Percentiles rank a stretch among this genome's conserved stretches.
phyloP scores from a whole-genome alignment of 2,888 invertebrate species.

The Periphyllus acericola region DNA sequence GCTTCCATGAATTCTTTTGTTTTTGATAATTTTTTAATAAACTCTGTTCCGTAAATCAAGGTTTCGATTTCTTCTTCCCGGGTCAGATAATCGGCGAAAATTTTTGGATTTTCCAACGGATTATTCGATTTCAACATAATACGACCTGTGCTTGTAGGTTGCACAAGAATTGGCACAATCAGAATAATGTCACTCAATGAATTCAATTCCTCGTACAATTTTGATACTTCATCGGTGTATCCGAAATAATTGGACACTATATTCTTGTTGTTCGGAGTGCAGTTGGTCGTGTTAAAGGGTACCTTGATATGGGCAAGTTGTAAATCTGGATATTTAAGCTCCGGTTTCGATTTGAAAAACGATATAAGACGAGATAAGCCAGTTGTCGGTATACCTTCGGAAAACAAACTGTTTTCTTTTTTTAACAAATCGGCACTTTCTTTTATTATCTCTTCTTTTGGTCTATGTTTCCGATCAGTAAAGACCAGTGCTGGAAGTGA shows the following conservation, averaged over 20 bases:
- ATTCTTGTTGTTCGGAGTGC: conserved; percentile 59
- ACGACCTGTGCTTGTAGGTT: conserved; percentile 66
- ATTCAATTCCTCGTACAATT: conserved; percentile 54
- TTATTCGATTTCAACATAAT: conserved; percentile 4
- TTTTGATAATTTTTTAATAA: conserved; percentile 63
- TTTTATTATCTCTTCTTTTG: background rate
- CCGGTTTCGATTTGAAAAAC: conserved; percentile 17
- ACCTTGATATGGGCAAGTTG: conserved; percentile 17
- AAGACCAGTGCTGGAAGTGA: conserved; percentile 66
- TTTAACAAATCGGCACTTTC: background rate
- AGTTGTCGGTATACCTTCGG: background rate
- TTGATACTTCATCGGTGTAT: conserved; percentile 55
- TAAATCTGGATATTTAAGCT: conserved; percentile 4
- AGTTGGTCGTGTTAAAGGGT: background rate
- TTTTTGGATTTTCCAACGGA: conserved; percentile 4
- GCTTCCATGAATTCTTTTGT: conserved; percentile 1
- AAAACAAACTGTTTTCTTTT: background rate
- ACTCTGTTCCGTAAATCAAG: conserved; percentile 63
- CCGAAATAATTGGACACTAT: conserved; percentile 25
- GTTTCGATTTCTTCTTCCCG: conserved; percentile 9
- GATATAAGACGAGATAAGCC: background rate
- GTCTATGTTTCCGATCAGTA: conserved; percentile 62
- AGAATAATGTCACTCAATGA: conserved; percentile 63
- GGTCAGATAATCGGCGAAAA: conserved; percentile 1
- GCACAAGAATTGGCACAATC: conserved; percentile 67